These are phyloP conservation scores for Leuciscus waleckii DNA, from an alignment of 2,797 vertebrate genomes.

Conservation along the genomic window DNA sequence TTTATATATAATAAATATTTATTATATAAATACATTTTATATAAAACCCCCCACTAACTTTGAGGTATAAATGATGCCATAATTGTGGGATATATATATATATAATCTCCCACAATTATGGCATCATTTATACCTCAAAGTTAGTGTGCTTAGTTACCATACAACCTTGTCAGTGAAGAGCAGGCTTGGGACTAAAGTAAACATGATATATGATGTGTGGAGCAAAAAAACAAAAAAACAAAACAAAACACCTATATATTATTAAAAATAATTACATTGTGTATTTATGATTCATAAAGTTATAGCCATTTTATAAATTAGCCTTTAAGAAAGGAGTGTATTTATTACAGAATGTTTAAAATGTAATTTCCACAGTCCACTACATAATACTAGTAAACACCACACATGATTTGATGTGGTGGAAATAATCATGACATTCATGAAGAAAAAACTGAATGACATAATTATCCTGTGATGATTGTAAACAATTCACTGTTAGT, in stretches of 20 bases:
- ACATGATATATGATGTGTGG: neutral
- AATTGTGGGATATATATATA: neutral
- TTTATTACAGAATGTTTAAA: neutral
- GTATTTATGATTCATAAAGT: neutral
- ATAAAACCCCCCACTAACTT: too few relatives aligned
- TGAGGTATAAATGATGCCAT: too few relatives aligned
- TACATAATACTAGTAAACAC: neutral
- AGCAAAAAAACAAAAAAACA: neutral
- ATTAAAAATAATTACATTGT: neutral
- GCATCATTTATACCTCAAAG: neutral
- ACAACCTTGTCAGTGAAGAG: neutral
- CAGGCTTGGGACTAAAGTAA: neutral
- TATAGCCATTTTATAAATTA: neutral
- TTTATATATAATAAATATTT: too few relatives aligned
- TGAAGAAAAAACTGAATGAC: neutral
- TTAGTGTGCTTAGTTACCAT: neutral
- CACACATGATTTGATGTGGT: neutral
- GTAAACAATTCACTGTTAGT: neutral
- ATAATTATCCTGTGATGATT: too few relatives aligned
- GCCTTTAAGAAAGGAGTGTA: too few relatives aligned
- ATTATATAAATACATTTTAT: too few relatives aligned
- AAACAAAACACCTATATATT: too few relatives aligned
- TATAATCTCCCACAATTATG: neutral
- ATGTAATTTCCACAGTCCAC: neutral
- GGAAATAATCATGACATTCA: neutral